Evolutionary conservation across 2,797 vertebrate genomes (phyloP).

Genomic region (Eidolon dupreanum): DNA sequence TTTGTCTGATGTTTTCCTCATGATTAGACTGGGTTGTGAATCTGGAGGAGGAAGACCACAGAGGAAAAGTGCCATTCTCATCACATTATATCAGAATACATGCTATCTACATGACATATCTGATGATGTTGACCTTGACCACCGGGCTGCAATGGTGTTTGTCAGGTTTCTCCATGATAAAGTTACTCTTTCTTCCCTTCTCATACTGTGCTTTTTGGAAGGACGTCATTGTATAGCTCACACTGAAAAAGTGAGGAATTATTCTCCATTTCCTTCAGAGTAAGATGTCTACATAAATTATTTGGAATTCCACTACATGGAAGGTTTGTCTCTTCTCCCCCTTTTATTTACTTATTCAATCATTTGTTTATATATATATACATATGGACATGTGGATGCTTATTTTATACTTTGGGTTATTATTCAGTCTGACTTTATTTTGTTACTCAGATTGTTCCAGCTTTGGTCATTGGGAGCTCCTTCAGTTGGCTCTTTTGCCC

Average conservation of each 20-base stretch:
- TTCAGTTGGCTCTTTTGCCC: not conserved
- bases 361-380: too few relatives aligned
- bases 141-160: too few relatives aligned
- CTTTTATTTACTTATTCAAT: not conserved
- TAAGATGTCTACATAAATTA: not conserved
- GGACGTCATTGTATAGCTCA: not conserved
- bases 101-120: not conserved
- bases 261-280: not conserved
- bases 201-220: not conserved
- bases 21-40: not conserved
- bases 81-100: accelerated
- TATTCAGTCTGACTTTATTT: not conserved
- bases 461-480: not conserved
- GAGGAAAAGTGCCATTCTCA: not conserved
- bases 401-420: not conserved
- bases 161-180: not conserved
- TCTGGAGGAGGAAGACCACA: not conserved
- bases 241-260: not conserved
- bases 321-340: not conserved
- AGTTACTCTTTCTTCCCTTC: not conserved
- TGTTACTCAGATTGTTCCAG: not conserved
- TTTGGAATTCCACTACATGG: not conserved
- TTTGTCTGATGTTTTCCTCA: not conserved
- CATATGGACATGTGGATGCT: not conserved
- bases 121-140: not conserved